Evolutionary conservation across 2,888 invertebrate species (phyloP).

Genomic region (Andrena fulva): DNA sequence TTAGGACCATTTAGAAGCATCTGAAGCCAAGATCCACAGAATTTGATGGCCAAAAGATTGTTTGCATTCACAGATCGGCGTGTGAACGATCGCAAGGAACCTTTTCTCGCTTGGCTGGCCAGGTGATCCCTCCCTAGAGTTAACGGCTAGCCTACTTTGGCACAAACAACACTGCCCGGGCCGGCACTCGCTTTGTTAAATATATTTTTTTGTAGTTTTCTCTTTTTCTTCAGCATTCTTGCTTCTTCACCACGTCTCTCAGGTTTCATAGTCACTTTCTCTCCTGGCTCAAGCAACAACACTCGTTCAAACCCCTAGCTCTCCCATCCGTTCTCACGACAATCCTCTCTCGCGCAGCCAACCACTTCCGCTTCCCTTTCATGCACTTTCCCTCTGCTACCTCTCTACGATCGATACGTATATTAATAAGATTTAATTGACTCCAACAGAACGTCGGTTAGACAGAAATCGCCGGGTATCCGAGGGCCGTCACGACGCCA

Average conservation of each 20-base stretch:
- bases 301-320: slow-evolving; percentile 31
- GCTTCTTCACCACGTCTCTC: slow-evolving; percentile 38
- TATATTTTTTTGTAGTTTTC: slow-evolving; percentile 56
- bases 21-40: neutral
- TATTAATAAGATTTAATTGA: slow-evolving; percentile 84
- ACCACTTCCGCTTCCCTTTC: slow-evolving; percentile 42
- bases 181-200: slow-evolving; percentile 82
- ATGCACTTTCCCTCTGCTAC: slow-evolving; percentile 45
- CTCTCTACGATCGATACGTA: slow-evolving; percentile 68
- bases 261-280: slow-evolving; percentile 53
- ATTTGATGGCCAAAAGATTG: neutral
- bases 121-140: slow-evolving; percentile 46
- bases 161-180: slow-evolving; percentile 80
- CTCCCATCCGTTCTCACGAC: slow-evolving; percentile 48
- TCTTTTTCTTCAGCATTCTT: slow-evolving; percentile 22
- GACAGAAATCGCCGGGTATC: slow-evolving; percentile 63
- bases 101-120: slow-evolving; percentile 29
- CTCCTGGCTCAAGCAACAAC: slow-evolving; percentile 31
- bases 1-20: neutral
- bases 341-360: slow-evolving; percentile 39
- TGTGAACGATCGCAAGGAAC: slow-evolving; percentile 17
- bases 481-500: neutral
- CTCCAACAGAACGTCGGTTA: slow-evolving; percentile 82
- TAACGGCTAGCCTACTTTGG: slow-evolving; percentile 82
- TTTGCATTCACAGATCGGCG: neutral